Evolutionary conservation across 1,140 invertebrate species (phyloP), one percentile per base, ranked within the genome.

Genomic region (Oryzaephilus surinamensis): DNA sequence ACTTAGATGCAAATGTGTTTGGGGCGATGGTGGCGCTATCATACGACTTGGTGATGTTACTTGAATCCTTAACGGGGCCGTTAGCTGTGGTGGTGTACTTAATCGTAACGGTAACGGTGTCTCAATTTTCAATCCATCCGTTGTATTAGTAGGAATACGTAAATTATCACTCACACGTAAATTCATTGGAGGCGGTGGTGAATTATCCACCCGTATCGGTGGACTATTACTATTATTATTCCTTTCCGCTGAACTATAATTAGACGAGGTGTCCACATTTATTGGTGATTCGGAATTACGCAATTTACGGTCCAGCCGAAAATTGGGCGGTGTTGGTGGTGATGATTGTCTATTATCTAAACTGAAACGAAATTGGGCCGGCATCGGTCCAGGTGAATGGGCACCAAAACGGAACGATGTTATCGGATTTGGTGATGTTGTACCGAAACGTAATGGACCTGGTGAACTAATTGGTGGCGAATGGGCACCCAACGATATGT

Each of bases 401-500:
- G 58, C 51, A 7, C 58, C 58, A 36, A 61, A 61, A 6, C 59
- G 41, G 38, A 60, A 60, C 4, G 51, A 51, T 20, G 54, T 60
- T 18, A 62, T 54, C 4, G 57, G 58, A 24, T 54, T 60, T 2
- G 56, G 61, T 12, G 59, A 59, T 4, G 37, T 21, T 6, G 46
- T 32, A 4, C 57, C 52, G 43, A 59, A 58, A n/a, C 44, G 46
- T 14, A 59, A 38, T 12, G 55, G 56, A 30, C 51, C 54, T 1
- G 60, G 58, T 14, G 61, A 61, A 32, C 59, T 62, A 17, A 66
- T 61, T 30, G 69, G 66, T 0, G 69, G 70, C 10, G 69, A 70
- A 42, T 72, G 69, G 2, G 69, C 68, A 19, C 70, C 70, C 38
- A 71, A 48, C 10, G 67, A 69, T 36, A 71, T 70, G 44, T 70